Conservation (phyloP, 2,113 vertebrate species). For the Aptenodytes patagonicus region DNA sequence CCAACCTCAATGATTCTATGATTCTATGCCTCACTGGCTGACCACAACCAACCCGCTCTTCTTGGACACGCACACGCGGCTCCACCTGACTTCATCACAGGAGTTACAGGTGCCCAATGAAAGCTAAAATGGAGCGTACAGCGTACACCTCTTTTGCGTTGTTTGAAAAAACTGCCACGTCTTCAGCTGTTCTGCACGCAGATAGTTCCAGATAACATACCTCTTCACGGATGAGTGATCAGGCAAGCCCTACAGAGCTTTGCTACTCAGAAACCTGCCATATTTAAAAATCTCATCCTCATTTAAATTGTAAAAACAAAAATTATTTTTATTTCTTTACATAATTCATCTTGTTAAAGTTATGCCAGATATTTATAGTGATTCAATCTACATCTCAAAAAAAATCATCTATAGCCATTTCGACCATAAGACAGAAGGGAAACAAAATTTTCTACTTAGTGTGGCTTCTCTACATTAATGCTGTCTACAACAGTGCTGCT, state of each 20-base stretch:
- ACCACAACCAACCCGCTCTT: not conserved
- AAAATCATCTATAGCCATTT: not conserved
- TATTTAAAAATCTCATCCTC: not conserved
- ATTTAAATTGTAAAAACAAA: not conserved
- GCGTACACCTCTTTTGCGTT: not conserved
- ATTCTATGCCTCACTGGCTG: not conserved
- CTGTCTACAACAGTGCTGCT: not conserved
- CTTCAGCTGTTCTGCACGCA: not conserved
- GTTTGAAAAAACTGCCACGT: not conserved
- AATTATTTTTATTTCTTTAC: not conserved
- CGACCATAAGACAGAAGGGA: not conserved
- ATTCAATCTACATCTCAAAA: not conserved
- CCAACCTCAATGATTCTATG: too few relatives aligned
- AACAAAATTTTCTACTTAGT: conserved; percentile 22
- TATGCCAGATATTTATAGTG: not conserved
- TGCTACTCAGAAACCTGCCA: not conserved
- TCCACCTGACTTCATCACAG: not conserved
- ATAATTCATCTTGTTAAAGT: not conserved
- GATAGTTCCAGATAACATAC: not conserved
- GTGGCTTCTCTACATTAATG: not conserved
- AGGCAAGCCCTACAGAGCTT: not conserved
- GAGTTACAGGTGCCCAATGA: not conserved
- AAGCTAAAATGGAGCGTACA: not conserved
- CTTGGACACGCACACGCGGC: rapidly evolving
- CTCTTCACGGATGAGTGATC: not conserved